Conservation (phyloP, 2,113 vertebrate genomes). For the Gymnocephalus cernua region DNA sequence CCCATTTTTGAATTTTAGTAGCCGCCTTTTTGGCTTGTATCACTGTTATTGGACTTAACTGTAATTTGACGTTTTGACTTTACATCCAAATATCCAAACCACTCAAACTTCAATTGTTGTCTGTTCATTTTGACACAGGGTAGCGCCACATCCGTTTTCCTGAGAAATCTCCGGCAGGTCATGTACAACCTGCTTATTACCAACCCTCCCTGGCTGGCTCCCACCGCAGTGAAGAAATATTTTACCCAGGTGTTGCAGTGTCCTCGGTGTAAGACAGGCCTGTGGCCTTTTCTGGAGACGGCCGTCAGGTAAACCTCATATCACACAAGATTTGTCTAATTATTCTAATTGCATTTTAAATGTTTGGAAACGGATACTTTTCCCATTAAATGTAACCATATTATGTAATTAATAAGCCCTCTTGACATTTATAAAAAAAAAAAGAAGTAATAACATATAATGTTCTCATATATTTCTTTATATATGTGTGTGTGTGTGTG, state of each 20-base stretch:
- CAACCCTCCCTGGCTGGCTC: conserved; percentile 91
- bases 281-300: conserved; percentile 89
- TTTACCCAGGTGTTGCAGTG: conserved; percentile 92
- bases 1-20: not conserved
- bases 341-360: not conserved
- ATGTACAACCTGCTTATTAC: conserved; percentile 85
- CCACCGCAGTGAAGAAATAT: conserved; percentile 83
- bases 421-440: not conserved
- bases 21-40: not conserved
- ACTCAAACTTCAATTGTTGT: conserved; percentile 5
- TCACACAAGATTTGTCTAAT: not conserved
- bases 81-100: not conserved
- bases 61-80: not conserved
- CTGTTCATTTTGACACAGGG: conserved; percentile 83
- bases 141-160: conserved; percentile 80
- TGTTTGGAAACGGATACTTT: not conserved
- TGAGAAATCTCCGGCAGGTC: conserved; percentile 82
- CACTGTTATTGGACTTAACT: not conserved
- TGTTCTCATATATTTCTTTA: not conserved
- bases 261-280: conserved; percentile 89
- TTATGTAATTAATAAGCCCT: not conserved
- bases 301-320: conserved; percentile 87
- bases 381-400: not conserved
- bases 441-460: not conserved
- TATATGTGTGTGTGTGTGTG: conserved; percentile 4